Conservation (phyloP, 2,797 vertebrate species). For the Orestias chungarensis region DNA sequence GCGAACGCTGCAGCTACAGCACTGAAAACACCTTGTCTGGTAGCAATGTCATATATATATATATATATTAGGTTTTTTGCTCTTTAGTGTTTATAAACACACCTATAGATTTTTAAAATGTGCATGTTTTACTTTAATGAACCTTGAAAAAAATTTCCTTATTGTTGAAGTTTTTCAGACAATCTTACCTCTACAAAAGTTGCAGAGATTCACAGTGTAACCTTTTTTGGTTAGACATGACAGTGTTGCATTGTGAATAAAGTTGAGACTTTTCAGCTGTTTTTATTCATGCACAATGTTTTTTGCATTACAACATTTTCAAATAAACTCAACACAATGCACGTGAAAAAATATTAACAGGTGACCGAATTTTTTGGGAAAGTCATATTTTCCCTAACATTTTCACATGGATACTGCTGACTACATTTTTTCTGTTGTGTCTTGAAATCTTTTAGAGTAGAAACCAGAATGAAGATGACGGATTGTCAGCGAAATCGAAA, state of each 20-base stretch:
- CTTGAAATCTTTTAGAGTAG: conserved; percentile 28
- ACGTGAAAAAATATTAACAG: not conserved
- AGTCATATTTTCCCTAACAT: not conserved
- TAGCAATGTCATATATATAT: too few relatives aligned
- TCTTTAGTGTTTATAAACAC: not conserved
- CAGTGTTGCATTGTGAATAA: not conserved
- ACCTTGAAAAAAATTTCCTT: not conserved
- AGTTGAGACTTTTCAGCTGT: too few relatives aligned
- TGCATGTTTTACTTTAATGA: not conserved
- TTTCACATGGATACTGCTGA: not conserved
- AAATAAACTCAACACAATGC: not conserved
- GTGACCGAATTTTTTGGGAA: not conserved
- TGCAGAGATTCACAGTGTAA: not conserved
- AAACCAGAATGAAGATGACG: conserved; percentile 29
- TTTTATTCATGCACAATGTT: not conserved
- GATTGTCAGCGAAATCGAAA: not conserved
- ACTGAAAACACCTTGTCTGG: not conserved
- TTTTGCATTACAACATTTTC: not conserved
- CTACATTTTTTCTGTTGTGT: conserved; percentile 14
- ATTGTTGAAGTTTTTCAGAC: not conserved
- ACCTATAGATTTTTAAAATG: not conserved
- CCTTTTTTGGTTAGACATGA: too few relatives aligned
- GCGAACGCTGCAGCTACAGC: not conserved
- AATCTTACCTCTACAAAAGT: not conserved
- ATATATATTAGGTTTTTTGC: too few relatives aligned